Base-by-base conservation (phyloP, 2,113 vertebrate genomes). In the Sinocyclocheilus anshuiensis region DNA sequence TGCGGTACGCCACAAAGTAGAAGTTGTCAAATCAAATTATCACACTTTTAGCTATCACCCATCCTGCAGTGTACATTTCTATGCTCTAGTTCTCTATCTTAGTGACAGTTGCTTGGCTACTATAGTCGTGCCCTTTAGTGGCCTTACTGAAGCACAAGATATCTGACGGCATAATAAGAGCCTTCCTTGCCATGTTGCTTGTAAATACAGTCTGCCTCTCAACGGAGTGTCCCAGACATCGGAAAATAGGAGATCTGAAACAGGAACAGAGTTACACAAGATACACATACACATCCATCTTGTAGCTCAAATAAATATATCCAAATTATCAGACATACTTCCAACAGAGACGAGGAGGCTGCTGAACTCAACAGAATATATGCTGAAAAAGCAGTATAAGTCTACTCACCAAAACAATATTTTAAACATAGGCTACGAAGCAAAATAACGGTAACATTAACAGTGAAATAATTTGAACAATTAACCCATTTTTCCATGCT, bases 231-330 rank as follows among this genome's bases (percentile, higher is more conserved):
- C 77, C 77, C 82, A 87, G 82, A 81, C 82, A 89, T 82, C 82
- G 81, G 72, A 84, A 89, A 87, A 89, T 81, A 87, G 77, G 85
- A 87, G 61, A 89, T 89, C 85, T 84, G 82, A 87, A 89, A 87
- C 24, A 84, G 82, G 77, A 88, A 86, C 84, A 83, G 79, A 50
- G 71, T 85, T 87, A 86, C 85, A 85, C 67, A 87, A 89, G 77
- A 86, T 39, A 48, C 45, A 57, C 45, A 69, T 36, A 81, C 16
- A 50, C 78, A 86, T 61, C n/a, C 63, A 83, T 81, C 76, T 12
- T 84, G 74, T 69, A 88, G 74, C 57, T 74, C 57, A 81, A 81
- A 89, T 81, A 86, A 88, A 84, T 77, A 88, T 24, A 69, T n/a
- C 59, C 3, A 59, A 75, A 42, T 71, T 69, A 87, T 81, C 45